Conservation (phyloP, 2,888 invertebrate genomes). For the Helicoverpa assulta region DNA sequence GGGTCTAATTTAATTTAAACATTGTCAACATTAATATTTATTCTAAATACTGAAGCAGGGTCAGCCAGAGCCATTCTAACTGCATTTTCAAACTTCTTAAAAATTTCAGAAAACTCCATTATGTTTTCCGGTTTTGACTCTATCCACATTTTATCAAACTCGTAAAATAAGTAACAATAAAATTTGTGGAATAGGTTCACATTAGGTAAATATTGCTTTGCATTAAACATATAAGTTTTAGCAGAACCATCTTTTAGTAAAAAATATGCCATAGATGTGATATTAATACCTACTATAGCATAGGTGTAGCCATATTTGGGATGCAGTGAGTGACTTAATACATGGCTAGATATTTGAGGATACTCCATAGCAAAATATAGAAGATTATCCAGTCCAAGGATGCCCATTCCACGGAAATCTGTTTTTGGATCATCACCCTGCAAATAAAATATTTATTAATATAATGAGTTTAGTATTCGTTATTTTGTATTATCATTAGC, state of each 20-base stretch:
- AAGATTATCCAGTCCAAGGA: slow-evolving; percentile 97
- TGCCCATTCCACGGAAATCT: slow-evolving; percentile 99
- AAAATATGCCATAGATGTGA: slow-evolving; percentile 97
- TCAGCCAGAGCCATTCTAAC: slow-evolving; percentile 92
- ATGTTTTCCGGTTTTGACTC: slow-evolving; percentile 97
- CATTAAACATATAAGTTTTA: slow-evolving; percentile 97
- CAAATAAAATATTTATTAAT: slow-evolving; percentile 69
- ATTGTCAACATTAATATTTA: slow-evolving; percentile 94
- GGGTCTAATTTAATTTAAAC: slow-evolving; percentile 62
- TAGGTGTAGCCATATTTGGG: slow-evolving; percentile 97
- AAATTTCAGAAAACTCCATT: slow-evolving; percentile 98
- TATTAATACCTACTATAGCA: slow-evolving; percentile 98
- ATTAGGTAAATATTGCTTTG: slow-evolving; percentile 91
- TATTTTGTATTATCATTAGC: not conserved
- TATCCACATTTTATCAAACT: slow-evolving; percentile 98
- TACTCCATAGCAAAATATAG: slow-evolving; percentile 96
- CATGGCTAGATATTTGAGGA: slow-evolving; percentile 94
- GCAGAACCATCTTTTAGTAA: slow-evolving; percentile 95
- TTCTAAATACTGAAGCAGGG: slow-evolving; percentile 93
- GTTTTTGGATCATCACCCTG: slow-evolving; percentile 99
- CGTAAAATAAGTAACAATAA: slow-evolving; percentile 97
- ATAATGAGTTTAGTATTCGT: not conserved
- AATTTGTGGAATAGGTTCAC: slow-evolving; percentile 96
- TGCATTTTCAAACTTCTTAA: slow-evolving; percentile 95
- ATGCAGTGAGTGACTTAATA: slow-evolving; percentile 96